Base-by-base conservation (phyloP, 2,888 invertebrate species). In the Meloe dianella region DNA sequence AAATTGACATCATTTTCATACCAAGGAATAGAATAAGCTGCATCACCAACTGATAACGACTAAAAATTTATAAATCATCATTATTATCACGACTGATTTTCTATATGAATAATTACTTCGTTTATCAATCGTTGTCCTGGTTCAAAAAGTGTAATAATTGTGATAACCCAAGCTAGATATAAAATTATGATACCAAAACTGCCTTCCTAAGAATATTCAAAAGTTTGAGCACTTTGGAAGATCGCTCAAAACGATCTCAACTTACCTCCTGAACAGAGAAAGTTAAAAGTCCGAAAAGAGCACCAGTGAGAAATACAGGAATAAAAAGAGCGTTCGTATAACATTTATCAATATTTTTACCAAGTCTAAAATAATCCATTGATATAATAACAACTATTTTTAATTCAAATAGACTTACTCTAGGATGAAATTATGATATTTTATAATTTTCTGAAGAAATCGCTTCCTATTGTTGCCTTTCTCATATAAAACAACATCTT, bases 361-460 rank as follows among this genome's bases (percentile, higher is more conserved):
- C 65, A n/a, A 65, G 17, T 24, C 61, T 65, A 17, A 1, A 65
- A 65, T 1, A 2, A 10, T 29, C 27, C 24, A 47, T 10, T 51
- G 20, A n/a, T 8, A 57, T 17, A 12, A 5, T 4, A 35, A 1
- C 2, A 27, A 20, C 10, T 57, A 20, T 9, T 17, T n/a, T 27
- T 29, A 30, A 2, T 24, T n/a, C 22, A 20, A 7, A 3, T 20
- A 22, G 9, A 20, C 24, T 35, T 51, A 65, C 65, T 61, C 41
- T 17, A 65, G 59, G 27, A 62, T 58, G 20, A 51, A 6, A 8
- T 51, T 51, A 22, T 66, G 66, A 47, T 66, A 66, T 2, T 63
- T 57, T 6, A 66, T 17, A 29, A 58, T 62, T 20, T 8, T 22
- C 6, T n/a, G 2, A 14, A 66, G 0, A 8, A 6, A 30, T 7